Evolutionary conservation across 2,797 vertebrate genomes (phyloP), one percentile per base, ranked within the genome.

Genomic region (Danio jaintianensis): DNA sequence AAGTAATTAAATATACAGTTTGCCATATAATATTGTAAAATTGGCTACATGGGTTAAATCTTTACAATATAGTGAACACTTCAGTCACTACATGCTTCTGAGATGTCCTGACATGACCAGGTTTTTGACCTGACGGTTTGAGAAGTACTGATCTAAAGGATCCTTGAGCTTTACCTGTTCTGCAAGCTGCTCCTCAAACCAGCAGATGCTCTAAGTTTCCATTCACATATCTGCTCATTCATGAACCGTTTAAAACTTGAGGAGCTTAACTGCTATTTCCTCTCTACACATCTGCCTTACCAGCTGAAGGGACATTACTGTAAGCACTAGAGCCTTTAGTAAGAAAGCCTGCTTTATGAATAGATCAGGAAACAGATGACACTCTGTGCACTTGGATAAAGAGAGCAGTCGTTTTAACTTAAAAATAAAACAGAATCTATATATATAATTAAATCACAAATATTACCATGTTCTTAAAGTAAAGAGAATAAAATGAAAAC

Each of bases 221-320:
- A 84, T 84, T 83, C 77, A 81, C 55, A 86, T 70, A 40, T 75
- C 77, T 76, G 73, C 68, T 78, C 45, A 82, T 56, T 80, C 16
- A 70, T 52, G 58, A 73, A 53, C 85, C 29, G 61, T 62, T 76
- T 80, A 68, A 55, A 62, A 13, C 7, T 5, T 16, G 68, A 78
- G 40, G 38, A 64, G 68, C 73, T 86, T 78, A 78, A 40, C 13
- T 63, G 77, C 16, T 80, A 71, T 77, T 84, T 84, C 42, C 43
- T 38, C 72, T 74, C 22, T 12, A 7, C 53, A 78, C 78, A 84
- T 70, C 80, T 83, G 85, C 64, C 50, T 74, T 50, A 74, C 52
- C 50, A 64, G 16, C 48, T n/a, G 6, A 75, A 42, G 69, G 20
- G 11, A 47, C 50, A 47, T 42, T 29, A 29, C 1, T 29, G 1